Evolutionary conservation across 2,797 vertebrate genomes (phyloP).

Genomic region (Mastacembelus armatus): DNA sequence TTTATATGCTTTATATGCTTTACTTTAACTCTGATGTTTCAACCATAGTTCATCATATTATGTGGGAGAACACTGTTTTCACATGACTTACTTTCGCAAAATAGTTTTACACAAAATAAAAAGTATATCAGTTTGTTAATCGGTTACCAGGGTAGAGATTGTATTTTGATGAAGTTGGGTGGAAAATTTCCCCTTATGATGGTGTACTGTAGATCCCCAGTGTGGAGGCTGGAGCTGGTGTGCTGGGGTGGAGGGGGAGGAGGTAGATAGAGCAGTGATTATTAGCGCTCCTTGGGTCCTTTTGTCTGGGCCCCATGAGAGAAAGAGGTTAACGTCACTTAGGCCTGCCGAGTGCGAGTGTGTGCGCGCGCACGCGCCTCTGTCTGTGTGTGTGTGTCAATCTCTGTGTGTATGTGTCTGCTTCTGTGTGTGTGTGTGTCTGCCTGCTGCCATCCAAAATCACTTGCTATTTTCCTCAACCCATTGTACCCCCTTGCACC

Average conservation of each 20-base stretch:
- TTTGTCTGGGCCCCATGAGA: constrained; percentile 83
- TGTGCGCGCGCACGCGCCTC: constrained; percentile 20
- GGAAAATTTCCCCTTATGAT: fast-evolving
- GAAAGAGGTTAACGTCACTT: constrained; percentile 84
- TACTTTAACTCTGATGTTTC: too few relatives aligned
- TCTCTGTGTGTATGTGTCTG: constrained; percentile 39
- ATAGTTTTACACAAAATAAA: too few relatives aligned
- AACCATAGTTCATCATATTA: too few relatives aligned
- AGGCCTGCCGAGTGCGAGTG: constrained; percentile 47
- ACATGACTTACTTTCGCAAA: too few relatives aligned
- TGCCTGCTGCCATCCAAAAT: constrained; percentile 58
- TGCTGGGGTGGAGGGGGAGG: constrained; percentile 27
- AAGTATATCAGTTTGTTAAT: too few relatives aligned
- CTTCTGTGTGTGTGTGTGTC: constrained; percentile 39
- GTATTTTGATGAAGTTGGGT: background rate
- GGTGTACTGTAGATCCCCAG: background rate
- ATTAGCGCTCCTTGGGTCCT: constrained; percentile 81
- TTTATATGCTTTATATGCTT: too few relatives aligned
- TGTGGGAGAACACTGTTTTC: too few relatives aligned
- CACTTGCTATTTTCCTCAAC: constrained; percentile 63
- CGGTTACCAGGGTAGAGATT: too few relatives aligned
- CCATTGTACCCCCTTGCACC: background rate
- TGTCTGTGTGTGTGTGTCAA: constrained; percentile 19
- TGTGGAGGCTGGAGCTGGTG: background rate
- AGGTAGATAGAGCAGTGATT: constrained; percentile 76